Percentiles rank a stretch among this genome's conserved stretches.
Evolutionary conservation across 1,140 invertebrate species (phyloP).

Genomic region (Rhagoletis zephyria): DNA sequence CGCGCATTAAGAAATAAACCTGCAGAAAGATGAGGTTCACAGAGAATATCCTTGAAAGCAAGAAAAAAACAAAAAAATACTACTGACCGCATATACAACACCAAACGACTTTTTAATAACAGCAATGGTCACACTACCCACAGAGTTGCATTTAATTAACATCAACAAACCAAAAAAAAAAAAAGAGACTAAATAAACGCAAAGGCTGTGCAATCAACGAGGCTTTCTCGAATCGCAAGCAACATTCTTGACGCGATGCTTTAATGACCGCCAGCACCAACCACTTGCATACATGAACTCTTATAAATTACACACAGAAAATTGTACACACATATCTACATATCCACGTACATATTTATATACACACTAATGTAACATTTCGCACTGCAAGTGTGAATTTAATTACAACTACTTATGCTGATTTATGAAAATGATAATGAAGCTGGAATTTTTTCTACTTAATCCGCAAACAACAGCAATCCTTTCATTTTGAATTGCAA

Average conservation of each 20-base stretch:
- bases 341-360: not conserved
- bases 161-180: not conserved
- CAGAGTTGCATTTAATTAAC: conserved; percentile 15
- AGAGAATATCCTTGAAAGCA: too few species aligned
- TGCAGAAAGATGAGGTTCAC: too few species aligned
- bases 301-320: not conserved
- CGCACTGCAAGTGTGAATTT: conserved; percentile 37
- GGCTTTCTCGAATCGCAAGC: not conserved
- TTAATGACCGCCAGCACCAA: not conserved
- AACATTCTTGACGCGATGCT: conserved; percentile 28
- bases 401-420: conserved; percentile 51
- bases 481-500: conserved; percentile 45
- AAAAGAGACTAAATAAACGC: not conserved
- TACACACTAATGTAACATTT: not conserved
- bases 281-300: not conserved
- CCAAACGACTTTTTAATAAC: not conserved
- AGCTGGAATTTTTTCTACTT: conserved; percentile 45
- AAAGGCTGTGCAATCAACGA: conserved; percentile 42
- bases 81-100: too few species aligned
- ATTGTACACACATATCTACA: too few species aligned
- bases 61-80: too few species aligned
- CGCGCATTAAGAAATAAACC: too few species aligned
- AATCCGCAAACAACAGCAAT: conserved; percentile 18
- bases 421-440: conserved; percentile 53
- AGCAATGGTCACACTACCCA: not conserved